Conservation (phyloP, 2,797 vertebrate genomes). For the Mergus octosetaceus region DNA sequence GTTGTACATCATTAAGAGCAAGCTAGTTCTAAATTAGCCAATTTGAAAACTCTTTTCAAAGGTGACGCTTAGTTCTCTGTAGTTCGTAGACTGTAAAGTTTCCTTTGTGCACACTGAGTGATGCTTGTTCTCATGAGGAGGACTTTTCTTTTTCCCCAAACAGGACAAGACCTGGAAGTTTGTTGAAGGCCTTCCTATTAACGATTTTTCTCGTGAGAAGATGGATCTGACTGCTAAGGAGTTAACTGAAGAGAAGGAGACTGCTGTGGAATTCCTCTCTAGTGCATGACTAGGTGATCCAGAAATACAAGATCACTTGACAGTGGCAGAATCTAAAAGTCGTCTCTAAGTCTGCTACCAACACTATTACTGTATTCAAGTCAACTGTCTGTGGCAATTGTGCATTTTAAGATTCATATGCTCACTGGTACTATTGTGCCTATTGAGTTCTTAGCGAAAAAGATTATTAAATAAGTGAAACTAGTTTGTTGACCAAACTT, state of each 20-base stretch:
- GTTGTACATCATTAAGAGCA: background rate
- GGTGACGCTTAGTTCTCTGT: background rate
- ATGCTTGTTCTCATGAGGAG: background rate
- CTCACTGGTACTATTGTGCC: constrained; percentile 72
- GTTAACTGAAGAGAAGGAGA: constrained; percentile 92
- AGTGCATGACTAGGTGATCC: constrained; percentile 82
- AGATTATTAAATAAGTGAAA: constrained; percentile 68
- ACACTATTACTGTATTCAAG: constrained; percentile 55
- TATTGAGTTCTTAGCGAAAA: constrained; percentile 68
- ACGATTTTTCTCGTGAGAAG: constrained; percentile 91
- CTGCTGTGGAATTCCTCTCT: constrained; percentile 87
- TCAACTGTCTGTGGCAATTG: constrained; percentile 59
- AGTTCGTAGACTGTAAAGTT: background rate
- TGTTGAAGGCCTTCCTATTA: constrained; percentile 88
- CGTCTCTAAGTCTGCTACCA: constrained; percentile 82
- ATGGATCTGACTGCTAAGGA: constrained; percentile 93
- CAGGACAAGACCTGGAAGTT: constrained; percentile 94
- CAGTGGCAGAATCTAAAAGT: constrained; percentile 81
- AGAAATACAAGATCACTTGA: constrained; percentile 59
- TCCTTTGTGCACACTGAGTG: background rate
- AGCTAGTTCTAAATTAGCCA: background rate
- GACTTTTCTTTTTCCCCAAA: constrained; percentile 18
- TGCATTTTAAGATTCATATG: constrained; percentile 63
- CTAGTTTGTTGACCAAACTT: constrained; percentile 69
- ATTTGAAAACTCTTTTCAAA: background rate